Percentiles rank a stretch among this genome's conserved stretches.
phyloP scores from a whole-genome alignment of 2,797 vertebrate genomes.

The Calcarius lapponicus region DNA sequence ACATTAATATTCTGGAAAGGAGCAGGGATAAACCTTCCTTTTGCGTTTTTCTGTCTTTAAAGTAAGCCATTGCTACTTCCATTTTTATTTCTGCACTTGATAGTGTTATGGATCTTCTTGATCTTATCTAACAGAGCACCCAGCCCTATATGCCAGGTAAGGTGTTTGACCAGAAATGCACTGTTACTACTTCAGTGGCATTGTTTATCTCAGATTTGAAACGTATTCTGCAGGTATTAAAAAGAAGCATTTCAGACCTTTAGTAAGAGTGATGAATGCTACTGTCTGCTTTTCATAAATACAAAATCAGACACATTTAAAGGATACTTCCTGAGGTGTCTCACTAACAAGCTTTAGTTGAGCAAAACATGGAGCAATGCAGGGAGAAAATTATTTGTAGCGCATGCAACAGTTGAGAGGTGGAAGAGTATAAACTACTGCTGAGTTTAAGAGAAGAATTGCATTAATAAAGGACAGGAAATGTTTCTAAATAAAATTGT shows the following conservation, averaged over 20 bases:
- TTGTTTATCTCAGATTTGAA: neutral
- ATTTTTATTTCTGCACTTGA: neutral
- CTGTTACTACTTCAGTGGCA: neutral
- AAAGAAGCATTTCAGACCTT: neutral
- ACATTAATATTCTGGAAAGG: slow-evolving; percentile 24
- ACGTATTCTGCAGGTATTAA: neutral
- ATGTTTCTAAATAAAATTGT: neutral
- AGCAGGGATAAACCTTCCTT: slow-evolving; percentile 15
- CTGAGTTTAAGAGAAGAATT: neutral
- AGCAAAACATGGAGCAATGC: neutral
- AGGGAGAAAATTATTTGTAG: neutral
- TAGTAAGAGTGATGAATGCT: neutral
- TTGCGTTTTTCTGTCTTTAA: slow-evolving; percentile 9
- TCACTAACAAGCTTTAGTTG: neutral
- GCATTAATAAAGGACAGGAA: neutral
- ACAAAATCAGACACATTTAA: neutral
- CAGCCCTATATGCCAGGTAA: neutral
- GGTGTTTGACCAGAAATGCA: neutral
- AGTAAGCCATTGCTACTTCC: neutral
- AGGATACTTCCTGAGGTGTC: neutral
- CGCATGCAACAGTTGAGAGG: neutral
- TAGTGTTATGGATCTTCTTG: neutral
- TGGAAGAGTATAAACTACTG: neutral
- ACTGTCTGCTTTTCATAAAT: neutral
- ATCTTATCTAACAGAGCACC: neutral